A percentile compares a stretch with the other conserved stretches of the same genome.
These are phyloP conservation scores for Dastarcus helophoroides DNA, from an alignment of 2,888 invertebrate genomes.

Conservation along the genomic window DNA sequence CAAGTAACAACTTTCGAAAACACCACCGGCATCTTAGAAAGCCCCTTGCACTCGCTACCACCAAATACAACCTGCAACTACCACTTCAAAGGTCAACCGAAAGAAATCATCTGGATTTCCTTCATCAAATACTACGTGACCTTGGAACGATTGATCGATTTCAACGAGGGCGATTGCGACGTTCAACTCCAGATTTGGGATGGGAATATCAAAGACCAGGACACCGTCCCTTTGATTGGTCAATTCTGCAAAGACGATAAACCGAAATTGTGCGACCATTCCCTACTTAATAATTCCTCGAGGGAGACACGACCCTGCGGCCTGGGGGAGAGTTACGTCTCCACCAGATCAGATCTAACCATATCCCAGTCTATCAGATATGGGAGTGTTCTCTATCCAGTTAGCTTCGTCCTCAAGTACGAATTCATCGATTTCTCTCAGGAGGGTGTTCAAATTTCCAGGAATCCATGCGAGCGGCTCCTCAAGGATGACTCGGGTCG, in stretches of 20 bases:
- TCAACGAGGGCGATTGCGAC: conserved; percentile 60
- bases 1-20: conserved; percentile 63
- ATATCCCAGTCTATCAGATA: conserved; percentile 64
- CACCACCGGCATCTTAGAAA: conserved; percentile 60
- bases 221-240: conserved; percentile 49
- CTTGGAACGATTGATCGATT: conserved; percentile 44
- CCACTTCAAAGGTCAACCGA: conserved; percentile 61
- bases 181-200: conserved; percentile 68
- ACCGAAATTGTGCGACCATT: conserved; percentile 63
- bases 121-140: conserved; percentile 74
- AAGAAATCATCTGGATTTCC: conserved; percentile 73
- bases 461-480: conserved; percentile 51
- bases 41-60: conserved; percentile 66
- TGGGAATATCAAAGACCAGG: conserved; percentile 43
- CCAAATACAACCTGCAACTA: conserved; percentile 75
- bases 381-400: conserved; percentile 69
- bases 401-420: conserved; percentile 66
- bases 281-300: conserved; percentile 58
- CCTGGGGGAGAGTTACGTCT: conserved; percentile 64
- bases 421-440: conserved; percentile 70
- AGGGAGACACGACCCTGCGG: conserved; percentile 61
- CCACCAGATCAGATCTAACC: conserved; percentile 61
- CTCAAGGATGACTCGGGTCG: conserved; percentile 46
- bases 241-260: conserved; percentile 69
- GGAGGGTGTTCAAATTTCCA: conserved; percentile 51